Conservation (phyloP, 2,797 vertebrate genomes). For the Lindbergichthys nudifrons region DNA sequence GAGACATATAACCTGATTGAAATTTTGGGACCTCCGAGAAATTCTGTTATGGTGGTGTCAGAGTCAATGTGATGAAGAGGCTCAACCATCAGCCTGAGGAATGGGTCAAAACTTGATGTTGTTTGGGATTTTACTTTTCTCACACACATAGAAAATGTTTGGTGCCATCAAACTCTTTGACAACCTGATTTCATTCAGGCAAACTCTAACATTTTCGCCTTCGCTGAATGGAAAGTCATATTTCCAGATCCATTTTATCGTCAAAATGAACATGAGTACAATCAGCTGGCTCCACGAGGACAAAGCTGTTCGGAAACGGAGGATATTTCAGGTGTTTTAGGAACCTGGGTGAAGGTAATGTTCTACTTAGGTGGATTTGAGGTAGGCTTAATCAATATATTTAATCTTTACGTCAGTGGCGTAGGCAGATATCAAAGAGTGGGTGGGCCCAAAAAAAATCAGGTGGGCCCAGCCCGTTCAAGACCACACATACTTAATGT, state of each 20-base stretch:
- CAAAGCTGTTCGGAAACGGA: neutral
- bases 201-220: neutral
- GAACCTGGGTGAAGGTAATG: neutral
- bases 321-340: neutral
- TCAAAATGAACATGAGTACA: neutral
- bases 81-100: conserved; percentile 6
- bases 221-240: no score
- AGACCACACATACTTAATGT: no score
- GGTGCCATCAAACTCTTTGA: conserved; percentile 9
- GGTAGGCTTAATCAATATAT: no score
- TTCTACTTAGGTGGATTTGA: no score
- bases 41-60: conserved; percentile 6
- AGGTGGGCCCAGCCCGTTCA: no score
- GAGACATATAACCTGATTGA: conserved; percentile 37
- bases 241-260: neutral
- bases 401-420: no score
- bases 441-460: no score
- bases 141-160: neutral
- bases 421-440: no score
- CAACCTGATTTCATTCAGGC: neutral
- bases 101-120: conserved; percentile 7
- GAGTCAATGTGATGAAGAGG: conserved; percentile 32
- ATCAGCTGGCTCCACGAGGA: neutral
- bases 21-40: conserved; percentile 34
- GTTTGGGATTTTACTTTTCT: neutral